Evolutionary conservation across 2,888 invertebrate species (phyloP), one percentile per base, ranked within the genome.

Genomic region (Tridacna gigas): DNA sequence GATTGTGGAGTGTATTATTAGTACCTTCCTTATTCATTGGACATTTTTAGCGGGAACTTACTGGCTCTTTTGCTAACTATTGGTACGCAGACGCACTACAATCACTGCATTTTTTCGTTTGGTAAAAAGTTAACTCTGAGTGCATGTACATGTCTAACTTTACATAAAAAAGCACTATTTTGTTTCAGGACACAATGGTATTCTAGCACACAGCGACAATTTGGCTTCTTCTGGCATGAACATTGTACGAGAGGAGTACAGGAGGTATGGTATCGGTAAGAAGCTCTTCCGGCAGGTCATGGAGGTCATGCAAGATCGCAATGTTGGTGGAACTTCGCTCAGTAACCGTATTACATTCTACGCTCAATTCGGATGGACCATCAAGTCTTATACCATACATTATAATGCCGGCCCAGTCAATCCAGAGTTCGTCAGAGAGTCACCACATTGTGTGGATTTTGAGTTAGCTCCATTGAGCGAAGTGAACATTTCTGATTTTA

Each of bases 141-240:
- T n/a, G n/a, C n/a, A n/a, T n/a, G n/a, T n/a, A n/a, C n/a, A n/a
- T n/a, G n/a, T n/a, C n/a, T n/a, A n/a, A n/a, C n/a, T n/a, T n/a
- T n/a, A n/a, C n/a, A n/a, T n/a, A n/a, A n/a, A n/a, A n/a, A n/a
- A n/a, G n/a, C n/a, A n/a, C n/a, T n/a, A n/a, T n/a, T 73, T 73
- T 13, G 9, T 47, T 47, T 5, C 79, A 91, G 91, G 91, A 37
- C 91, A 91, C 73, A 91, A 90, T 74, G 91, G 90, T 12, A 91
- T 91, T 25, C 88, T 91, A 3, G 83, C 84, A 18, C 91, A 91
- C 78, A 88, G 89, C 69, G 87, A 86, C 20, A 82, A 69, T 0
- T 18, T 90, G n/a, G 91, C 91, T 7, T 91, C 91, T 11, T 90
- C 91, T 12, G 91, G 91, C 15, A 84, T 91, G 90, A 91, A 91